phyloP scores from a whole-genome alignment of 1,140 invertebrate species.

The Aricia agestis region DNA sequence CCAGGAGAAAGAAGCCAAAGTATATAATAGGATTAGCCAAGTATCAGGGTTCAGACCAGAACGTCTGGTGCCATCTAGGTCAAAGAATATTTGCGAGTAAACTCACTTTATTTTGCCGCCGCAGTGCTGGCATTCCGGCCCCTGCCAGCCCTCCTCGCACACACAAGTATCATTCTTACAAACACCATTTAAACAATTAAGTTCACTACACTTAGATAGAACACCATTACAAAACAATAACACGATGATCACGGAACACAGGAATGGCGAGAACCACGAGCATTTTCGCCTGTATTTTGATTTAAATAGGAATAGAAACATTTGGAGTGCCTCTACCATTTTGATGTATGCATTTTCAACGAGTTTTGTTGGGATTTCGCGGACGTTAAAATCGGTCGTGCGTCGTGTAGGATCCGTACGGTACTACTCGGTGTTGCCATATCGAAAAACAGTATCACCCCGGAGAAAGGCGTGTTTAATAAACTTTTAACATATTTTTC shows the following conservation, averaged over 20 bases:
- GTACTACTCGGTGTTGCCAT: slow-evolving; percentile 63
- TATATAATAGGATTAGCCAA: slow-evolving; percentile 70
- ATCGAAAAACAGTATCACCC: slow-evolving; percentile 26
- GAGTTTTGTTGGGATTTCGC: slow-evolving; percentile 65
- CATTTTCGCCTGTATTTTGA: slow-evolving; percentile 88
- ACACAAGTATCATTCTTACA: slow-evolving; percentile 91
- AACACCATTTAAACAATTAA: slow-evolving; percentile 67
- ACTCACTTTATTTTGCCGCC: slow-evolving; percentile 93
- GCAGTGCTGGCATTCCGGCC: slow-evolving; percentile 91
- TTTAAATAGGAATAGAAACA: slow-evolving; percentile 90
- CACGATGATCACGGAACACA: slow-evolving; percentile 74
- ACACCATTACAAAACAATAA: slow-evolving; percentile 75
- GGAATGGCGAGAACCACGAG: slow-evolving; percentile 71
- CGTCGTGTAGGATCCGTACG: slow-evolving; percentile 69
- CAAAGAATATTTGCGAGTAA: slow-evolving; percentile 45
- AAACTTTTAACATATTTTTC: no score
- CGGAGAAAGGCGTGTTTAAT: neutral
- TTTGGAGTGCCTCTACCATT: slow-evolving; percentile 87
- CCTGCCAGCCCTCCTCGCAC: slow-evolving; percentile 94
- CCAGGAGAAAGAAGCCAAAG: slow-evolving; percentile 64
- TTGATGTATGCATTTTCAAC: slow-evolving; percentile 77
- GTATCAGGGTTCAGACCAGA: slow-evolving; percentile 42
- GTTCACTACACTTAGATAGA: slow-evolving; percentile 73
- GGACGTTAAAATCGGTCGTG: slow-evolving; percentile 60
- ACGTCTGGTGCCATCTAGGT: slow-evolving; percentile 57